Evolutionary conservation across 2,888 invertebrate species (phyloP).

Genomic region (Marronus borbonicus): DNA sequence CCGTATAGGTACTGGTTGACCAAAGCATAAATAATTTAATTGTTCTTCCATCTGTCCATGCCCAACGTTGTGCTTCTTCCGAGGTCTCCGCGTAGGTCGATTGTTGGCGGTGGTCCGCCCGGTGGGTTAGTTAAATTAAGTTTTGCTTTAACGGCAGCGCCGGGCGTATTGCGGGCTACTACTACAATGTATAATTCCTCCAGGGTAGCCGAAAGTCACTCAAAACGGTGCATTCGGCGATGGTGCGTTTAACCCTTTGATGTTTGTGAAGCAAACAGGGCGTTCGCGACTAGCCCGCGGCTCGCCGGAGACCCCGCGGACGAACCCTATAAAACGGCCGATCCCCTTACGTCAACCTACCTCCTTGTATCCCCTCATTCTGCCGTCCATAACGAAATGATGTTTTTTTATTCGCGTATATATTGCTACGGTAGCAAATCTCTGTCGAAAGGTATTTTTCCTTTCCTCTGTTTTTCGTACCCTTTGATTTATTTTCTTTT

Average conservation of each 20-base stretch:
- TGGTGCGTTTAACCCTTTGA: slow-evolving; percentile 50
- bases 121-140: slow-evolving; percentile 68
- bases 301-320: slow-evolving; percentile 28
- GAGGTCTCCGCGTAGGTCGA: slow-evolving; percentile 53
- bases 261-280: slow-evolving; percentile 50
- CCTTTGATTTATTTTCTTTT: no score
- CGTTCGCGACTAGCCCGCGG: slow-evolving; percentile 43
- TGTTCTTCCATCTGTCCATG: slow-evolving; percentile 63
- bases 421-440: no score
- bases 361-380: background rate
- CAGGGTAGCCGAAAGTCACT: slow-evolving; percentile 65
- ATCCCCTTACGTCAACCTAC: background rate
- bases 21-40: slow-evolving; percentile 70
- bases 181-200: slow-evolving; percentile 64
- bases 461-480: no score
- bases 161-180: slow-evolving; percentile 60
- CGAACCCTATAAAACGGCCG: background rate
- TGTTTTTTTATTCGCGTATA: background rate
- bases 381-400: background rate
- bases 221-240: slow-evolving; percentile 61
- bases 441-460: no score
- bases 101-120: slow-evolving; percentile 54
- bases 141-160: slow-evolving; percentile 62
- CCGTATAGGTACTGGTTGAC: slow-evolving; percentile 66
- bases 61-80: slow-evolving; percentile 53